Base-by-base conservation (phyloP, 2,113 vertebrate species). In the Empidonax alnorum region DNA sequence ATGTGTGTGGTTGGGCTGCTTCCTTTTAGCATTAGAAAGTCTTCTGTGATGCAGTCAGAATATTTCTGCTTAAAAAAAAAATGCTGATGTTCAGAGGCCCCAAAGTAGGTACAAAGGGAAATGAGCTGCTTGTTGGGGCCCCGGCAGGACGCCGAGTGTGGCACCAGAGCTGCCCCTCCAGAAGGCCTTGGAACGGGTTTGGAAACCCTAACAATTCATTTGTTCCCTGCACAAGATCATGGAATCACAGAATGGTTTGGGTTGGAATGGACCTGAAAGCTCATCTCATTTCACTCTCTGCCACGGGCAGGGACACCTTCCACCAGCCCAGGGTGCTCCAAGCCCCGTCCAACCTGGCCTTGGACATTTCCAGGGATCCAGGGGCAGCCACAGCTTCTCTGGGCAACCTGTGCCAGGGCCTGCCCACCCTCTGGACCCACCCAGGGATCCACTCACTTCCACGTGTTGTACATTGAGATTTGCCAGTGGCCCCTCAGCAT, bases 11-110 rank as follows among this genome's bases (percentile, higher is more conserved):
- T 93, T 73, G 73, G 28, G 73, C 62, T 84, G 94, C 96, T 97
- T 96, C 94, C 96, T 94, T 41, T 69, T 1, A 95, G 90, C 84
- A 87, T 82, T 91, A 96, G 71, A 84, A 95, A 87, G 78, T 41
- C 82, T 74, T 87, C 68, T 67, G 83, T 81, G 88, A 94, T 75
- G 85, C 76, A 93, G 87, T 75, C 78, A 66, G 90, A 87, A 84
- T 76, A 80, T 66, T 93, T 55, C 79, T 90, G 63, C 58, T 78
- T 28, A 9, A 30, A 52, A 52, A 35, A 35, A 35, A 87, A 82
- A 74, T 1, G 2, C 87, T 66, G 56, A 53, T 50, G 61, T 16
- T 58, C 86, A 69, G 94, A 90, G 96, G 92, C 93, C 96, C 81
- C 90, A 19, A 2, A 44, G 74, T 17, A 83, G 78, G 88, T 58